Evolutionary conservation across 2,797 vertebrate genomes (phyloP), one percentile per base, ranked within the genome.

Genomic region (Tympanoctomys barrerae): DNA sequence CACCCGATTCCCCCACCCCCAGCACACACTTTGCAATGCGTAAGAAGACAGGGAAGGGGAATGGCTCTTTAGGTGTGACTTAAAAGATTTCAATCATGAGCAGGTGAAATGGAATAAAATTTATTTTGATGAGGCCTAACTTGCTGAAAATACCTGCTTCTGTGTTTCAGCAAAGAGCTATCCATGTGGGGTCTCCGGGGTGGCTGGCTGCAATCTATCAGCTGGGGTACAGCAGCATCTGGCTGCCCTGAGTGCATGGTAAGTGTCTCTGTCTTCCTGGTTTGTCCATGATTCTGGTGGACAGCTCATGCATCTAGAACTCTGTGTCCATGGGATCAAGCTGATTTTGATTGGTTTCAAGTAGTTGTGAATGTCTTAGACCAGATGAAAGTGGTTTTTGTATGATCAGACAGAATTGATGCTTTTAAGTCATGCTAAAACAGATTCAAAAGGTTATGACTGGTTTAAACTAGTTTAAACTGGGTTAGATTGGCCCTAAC

Each of bases 341-440:
- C 77, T 10, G 2, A 42, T 49, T 91, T 21, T 82, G 59, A n/a
- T 24, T 81, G 39, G 86, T 77, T 94, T 70, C 71, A 66, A 59
- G 70, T 19, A 78, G 78, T 11, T 89, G 39, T 90, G 82, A 71
- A 36, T 42, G 57, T 91, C 52, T 93, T 89, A 83, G 78, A 91
- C 54, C 31, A 31, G 66, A 82, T 54, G 31, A 64, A 91, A 80
- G 13, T 70, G 18, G 28, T 68, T 89, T 36, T 77, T 59, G 9
- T 33, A 36, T 66, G 64, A 92, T 49, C 39, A 64, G 78, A 82
- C 0, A 79, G 28, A 24, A 89, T 49, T 0, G 0, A 7, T 94
- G 36, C 68, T 77, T 89, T 92, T 70, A 75, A 33, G 26, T 81
- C 80, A 62, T 57, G 77, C 71, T 52, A 36, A 62, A 77, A 89